Base-by-base conservation (phyloP, 2,888 invertebrate species). In the Habrosyne pyritoides region DNA sequence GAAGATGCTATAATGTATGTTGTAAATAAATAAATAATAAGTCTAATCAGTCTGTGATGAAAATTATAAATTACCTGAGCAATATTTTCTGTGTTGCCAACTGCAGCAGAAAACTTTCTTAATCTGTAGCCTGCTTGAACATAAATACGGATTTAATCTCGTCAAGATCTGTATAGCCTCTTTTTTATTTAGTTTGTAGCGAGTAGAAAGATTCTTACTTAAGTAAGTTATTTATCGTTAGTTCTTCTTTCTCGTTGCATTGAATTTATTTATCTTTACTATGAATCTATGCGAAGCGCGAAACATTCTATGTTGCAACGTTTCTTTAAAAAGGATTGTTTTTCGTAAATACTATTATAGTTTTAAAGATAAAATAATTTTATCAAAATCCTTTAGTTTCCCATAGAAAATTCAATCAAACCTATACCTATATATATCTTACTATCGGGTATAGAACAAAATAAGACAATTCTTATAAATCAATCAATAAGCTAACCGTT, bases 151-250 rank as follows among this genome's bases (percentile, higher is more conserved):
- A 57, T 53, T 33, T 51, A 52, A 56, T 53, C 47, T 50, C 26
- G 10, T 55, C 53, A 55, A 58, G 58, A 47, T 49, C 53, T 49
- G 49, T 21, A 21, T 36, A 47, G 47, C 47, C 50, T 53, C 47
- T 52, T 54, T 54, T 54, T 42, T 55, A 42, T 42, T 18, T 42
- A 42, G 18, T 42, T 42, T 42, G 42, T 18, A 42, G 5, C 18
- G 18, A 42, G 18, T 42, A 42, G 14, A 42, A 42, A 18, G 12
- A 36, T 14, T 36, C 36, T n/a, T 18, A 18, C 42, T 42, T 42
- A 42, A 42, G 18, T 42, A 42, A 24, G 18, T 42, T 18, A 42
- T 42, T 42, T 42, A 42, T 42, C 18, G 42, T 42, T 18, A 6
- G 18, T 42, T 18, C 8, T 42, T 42, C 18, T 42, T 30, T 36